phyloP scores from a whole-genome alignment of 2,888 invertebrate species.

The Drosophila rellima region DNA sequence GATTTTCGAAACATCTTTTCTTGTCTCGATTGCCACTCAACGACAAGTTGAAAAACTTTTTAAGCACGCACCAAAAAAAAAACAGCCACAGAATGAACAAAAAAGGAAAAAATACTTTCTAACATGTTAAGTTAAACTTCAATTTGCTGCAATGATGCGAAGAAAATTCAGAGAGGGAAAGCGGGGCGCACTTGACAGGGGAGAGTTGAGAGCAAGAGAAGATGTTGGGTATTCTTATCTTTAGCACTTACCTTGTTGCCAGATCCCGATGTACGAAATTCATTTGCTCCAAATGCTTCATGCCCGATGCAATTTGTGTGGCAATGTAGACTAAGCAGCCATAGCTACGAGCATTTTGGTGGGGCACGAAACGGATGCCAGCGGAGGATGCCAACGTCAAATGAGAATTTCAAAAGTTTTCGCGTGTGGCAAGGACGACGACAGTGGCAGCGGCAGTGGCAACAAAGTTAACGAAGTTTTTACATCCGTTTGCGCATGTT shows the following conservation, averaged over 20 bases:
- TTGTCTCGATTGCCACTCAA: slow-evolving; percentile 32
- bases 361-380: slow-evolving; percentile 52
- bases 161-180: slow-evolving; percentile 35
- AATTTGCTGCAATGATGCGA: slow-evolving; percentile 64
- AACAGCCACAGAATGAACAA: background rate
- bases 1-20: slow-evolving; percentile 33
- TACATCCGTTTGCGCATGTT: slow-evolving; percentile 77
- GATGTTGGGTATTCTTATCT: slow-evolving; percentile 42
- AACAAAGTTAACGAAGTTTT: slow-evolving; percentile 83
- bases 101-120: slow-evolving; percentile 30
- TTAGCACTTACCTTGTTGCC: slow-evolving; percentile 89
- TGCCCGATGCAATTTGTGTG: slow-evolving; percentile 94
- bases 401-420: slow-evolving; percentile 75
- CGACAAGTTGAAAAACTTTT: slow-evolving; percentile 50
- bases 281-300: slow-evolving; percentile 95
- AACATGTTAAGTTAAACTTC: slow-evolving; percentile 62
- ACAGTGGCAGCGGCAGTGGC: slow-evolving; percentile 26
- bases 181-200: slow-evolving; percentile 17
- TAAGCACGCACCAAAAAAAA: slow-evolving; percentile 31
- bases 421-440: slow-evolving; percentile 51
- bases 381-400: slow-evolving; percentile 68
- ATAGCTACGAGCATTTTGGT: slow-evolving; percentile 87
- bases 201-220: too few relatives aligned
- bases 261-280: slow-evolving; percentile 95
- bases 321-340: slow-evolving; percentile 94